Conservation (phyloP, 2,113 vertebrate species). For the Ptilonorhynchus violaceus region DNA sequence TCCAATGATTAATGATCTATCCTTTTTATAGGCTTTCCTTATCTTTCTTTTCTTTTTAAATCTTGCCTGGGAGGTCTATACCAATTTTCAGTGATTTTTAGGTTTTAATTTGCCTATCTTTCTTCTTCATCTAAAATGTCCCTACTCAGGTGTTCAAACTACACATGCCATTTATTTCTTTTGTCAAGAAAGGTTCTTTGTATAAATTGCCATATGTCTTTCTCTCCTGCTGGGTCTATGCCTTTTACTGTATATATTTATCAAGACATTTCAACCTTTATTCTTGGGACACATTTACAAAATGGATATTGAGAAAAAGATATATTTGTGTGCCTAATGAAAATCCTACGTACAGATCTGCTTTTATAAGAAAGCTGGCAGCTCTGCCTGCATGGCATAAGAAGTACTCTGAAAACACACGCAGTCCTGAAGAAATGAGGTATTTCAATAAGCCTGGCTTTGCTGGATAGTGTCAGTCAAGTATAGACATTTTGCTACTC, state of each 20-base stretch:
- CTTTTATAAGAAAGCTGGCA: neutral
- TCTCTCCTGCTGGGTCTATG: constrained; percentile 25
- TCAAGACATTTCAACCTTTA: neutral
- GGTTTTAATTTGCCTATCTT: constrained; percentile 72
- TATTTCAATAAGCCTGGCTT: neutral
- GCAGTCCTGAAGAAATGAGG: neutral
- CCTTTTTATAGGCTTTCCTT: constrained; percentile 54
- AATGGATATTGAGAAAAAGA: neutral
- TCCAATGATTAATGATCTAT: constrained; percentile 68
- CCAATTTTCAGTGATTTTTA: constrained; percentile 57
- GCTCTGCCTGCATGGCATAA: neutral
- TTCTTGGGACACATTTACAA: constrained; percentile 24
- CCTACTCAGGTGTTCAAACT: constrained; percentile 37
- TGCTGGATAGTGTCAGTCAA: neutral
- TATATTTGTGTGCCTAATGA: neutral
- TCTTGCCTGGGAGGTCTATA: constrained; percentile 32
- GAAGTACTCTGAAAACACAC: neutral
- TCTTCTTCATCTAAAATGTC: constrained; percentile 67
- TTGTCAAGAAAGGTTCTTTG: constrained; percentile 43
- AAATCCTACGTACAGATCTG: neutral
- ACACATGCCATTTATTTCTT: constrained; percentile 72
- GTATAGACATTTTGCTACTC: neutral
- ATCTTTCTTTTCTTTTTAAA: constrained; percentile 59
- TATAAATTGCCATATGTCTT: constrained; percentile 52
- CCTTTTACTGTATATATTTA: constrained; percentile 58